Conservation (phyloP, 2,113 vertebrate species). For the Mus spicilegus region DNA sequence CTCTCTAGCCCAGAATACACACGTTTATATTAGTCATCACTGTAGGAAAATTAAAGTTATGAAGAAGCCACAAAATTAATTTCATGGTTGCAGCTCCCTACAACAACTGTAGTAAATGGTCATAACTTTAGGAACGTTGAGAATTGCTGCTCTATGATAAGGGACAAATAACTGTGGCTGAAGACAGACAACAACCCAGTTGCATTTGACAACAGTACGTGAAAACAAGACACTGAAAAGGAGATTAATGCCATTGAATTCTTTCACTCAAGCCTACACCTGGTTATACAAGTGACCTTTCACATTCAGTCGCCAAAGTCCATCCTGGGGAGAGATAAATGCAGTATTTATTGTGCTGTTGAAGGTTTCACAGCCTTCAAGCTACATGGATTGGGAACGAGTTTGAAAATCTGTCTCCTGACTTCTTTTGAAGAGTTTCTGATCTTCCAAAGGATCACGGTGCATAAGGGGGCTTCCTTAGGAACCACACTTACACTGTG, state of each 20-base stretch:
- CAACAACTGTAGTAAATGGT: neutral
- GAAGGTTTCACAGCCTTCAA: constrained; percentile 71
- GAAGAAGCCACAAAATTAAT: neutral
- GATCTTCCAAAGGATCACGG: constrained; percentile 39
- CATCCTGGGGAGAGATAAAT: constrained; percentile 38
- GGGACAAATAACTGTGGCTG: constrained; percentile 46
- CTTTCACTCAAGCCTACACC: constrained; percentile 72
- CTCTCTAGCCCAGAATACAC: neutral
- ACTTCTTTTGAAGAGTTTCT: constrained; percentile 65
- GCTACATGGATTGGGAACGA: constrained; percentile 67
- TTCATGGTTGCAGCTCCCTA: neutral
- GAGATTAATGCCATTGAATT: constrained; percentile 65
- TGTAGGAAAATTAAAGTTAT: neutral
- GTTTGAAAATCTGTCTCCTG: constrained; percentile 69
- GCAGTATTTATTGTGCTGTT: constrained; percentile 67
- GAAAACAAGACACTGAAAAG: constrained; percentile 68
- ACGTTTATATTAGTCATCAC: neutral
- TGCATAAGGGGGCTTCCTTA: neutral
- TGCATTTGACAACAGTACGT: constrained; percentile 58
- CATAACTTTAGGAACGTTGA: neutral
- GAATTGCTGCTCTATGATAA: neutral
- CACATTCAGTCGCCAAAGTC: constrained; percentile 48
- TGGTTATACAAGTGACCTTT: constrained; percentile 71
- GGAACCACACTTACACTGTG: neutral
- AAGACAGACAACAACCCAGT: constrained; percentile 29